Evolutionary conservation across 2,888 invertebrate species (phyloP), one percentile per base, ranked within the genome.

Genomic region (Trachelus stipa): DNA sequence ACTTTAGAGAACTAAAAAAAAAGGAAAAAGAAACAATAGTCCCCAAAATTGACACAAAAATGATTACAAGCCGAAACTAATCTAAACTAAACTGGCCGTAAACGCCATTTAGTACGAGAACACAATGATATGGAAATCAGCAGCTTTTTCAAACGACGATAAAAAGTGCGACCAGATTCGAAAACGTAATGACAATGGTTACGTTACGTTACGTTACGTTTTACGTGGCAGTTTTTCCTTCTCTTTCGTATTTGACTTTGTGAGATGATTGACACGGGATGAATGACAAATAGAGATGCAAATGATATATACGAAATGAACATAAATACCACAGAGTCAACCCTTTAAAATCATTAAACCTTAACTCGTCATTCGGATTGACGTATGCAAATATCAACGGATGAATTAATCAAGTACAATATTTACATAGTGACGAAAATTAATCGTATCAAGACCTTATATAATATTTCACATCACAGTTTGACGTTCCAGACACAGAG

Each of bases 391-490:
- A 56, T 56, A 56, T 23, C 56, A 56, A 56, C 23, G 23, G 6
- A 56, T 56, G 56, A 56, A 56, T 56, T 23, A 23, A 56, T 56
- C 15, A 56, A 56, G 56, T 56, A 56, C 23, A 56, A 56, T 56
- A 56, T 56, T 56, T 56, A 56, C 56, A 56, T 56, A 80, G 74
- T 77, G 34, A 40, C 69, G 31, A 71, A 79, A 80, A 34, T 30
- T 15, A 30, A 75, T 40, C 56, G 23, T 56, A 56, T 9, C 9
- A 2, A 23, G 23, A 56, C 56, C 56, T 56, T 56, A 56, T 23
- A 23, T 23, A 56, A 56, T 56, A 23, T 23, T 56, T 23, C 56
- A 15, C 56, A 56, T 56, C 56, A 23, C 56, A 23, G 56, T 56
- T 56, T 56, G 23, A 23, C 56, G 56, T 56, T 56, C 9, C 23